A percentile compares a stretch with the other conserved stretches of the same genome.
These are phyloP conservation scores for Gopherus evgoodei DNA, from an alignment of 2,113 vertebrate genomes.

Conservation along the genomic window DNA sequence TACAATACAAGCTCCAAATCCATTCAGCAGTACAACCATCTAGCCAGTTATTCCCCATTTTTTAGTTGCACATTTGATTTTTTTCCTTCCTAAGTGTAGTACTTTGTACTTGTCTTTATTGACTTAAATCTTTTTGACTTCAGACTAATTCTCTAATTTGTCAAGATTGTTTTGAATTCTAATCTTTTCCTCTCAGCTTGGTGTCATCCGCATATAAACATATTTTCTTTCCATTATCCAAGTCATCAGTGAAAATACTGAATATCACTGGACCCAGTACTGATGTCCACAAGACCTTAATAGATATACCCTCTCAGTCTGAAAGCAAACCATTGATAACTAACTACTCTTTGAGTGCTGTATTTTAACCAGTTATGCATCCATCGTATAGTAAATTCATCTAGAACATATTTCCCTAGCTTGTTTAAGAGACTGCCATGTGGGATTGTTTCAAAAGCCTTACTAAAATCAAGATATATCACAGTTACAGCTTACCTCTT, in stretches of 20 bases:
- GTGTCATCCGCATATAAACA: not conserved
- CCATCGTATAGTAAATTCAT: not conserved
- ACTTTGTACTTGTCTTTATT: not conserved
- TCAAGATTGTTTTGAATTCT: not conserved
- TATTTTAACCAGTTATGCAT: not conserved
- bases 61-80: not conserved
- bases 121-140: not conserved
- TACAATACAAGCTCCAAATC: not conserved
- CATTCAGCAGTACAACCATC: not conserved
- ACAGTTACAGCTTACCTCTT: not conserved
- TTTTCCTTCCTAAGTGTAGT: not conserved
- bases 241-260: not conserved
- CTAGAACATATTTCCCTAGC: not conserved
- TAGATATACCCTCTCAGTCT: not conserved
- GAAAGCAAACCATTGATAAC: not conserved
- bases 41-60: not conserved
- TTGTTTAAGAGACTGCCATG: not conserved
- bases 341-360: not conserved
- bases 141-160: not conserved
- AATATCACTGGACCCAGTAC: not conserved
- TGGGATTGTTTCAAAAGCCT: not conserved
- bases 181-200: not conserved
- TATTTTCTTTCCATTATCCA: not conserved
- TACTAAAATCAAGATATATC: not conserved
- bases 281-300: not conserved